These are phyloP conservation scores for Tamandua tetradactyla DNA, from an alignment of 2,797 vertebrate genomes.

Conservation along the genomic window DNA sequence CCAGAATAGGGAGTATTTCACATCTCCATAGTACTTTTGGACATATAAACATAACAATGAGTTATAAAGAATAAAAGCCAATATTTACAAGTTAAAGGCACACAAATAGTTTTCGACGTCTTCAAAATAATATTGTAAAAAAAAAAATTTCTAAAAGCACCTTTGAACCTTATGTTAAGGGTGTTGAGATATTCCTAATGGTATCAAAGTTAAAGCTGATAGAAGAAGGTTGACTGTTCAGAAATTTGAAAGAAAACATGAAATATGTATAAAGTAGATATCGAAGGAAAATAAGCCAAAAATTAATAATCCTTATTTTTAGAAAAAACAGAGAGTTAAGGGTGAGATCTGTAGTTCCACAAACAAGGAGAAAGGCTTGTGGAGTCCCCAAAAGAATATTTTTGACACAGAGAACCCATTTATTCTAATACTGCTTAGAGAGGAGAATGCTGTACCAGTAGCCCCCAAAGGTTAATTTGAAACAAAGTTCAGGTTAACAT, in stretches of 20 bases:
- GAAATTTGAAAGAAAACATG: constrained; percentile 33
- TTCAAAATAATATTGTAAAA: constrained; percentile 7
- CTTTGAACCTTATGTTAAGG: neutral
- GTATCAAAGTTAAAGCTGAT: constrained; percentile 21
- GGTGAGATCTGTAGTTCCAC: neutral
- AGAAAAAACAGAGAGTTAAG: neutral
- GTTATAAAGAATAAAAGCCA: neutral
- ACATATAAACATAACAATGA: neutral
- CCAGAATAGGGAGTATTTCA: neutral
- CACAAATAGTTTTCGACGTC: neutral
- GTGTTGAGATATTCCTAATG: neutral
- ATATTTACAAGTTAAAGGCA: constrained; percentile 12
- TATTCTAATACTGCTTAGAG: neutral
- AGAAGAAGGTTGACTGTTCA: neutral
- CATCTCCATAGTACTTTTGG: neutral
- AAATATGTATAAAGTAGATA: neutral
- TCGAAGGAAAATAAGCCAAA: constrained; percentile 22
- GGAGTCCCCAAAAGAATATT: neutral
- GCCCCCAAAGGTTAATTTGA: neutral
- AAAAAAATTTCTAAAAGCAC: neutral
- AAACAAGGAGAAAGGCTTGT: constrained; percentile 1
- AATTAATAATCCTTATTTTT: neutral
- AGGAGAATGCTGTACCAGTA: neutral
- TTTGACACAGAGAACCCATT: neutral
- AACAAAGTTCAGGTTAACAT: neutral